A percentile compares a stretch with the other conserved stretches of the same genome.
phyloP scores from a whole-genome alignment of 2,797 vertebrate species.

The Pipistrellus kuhlii region DNA sequence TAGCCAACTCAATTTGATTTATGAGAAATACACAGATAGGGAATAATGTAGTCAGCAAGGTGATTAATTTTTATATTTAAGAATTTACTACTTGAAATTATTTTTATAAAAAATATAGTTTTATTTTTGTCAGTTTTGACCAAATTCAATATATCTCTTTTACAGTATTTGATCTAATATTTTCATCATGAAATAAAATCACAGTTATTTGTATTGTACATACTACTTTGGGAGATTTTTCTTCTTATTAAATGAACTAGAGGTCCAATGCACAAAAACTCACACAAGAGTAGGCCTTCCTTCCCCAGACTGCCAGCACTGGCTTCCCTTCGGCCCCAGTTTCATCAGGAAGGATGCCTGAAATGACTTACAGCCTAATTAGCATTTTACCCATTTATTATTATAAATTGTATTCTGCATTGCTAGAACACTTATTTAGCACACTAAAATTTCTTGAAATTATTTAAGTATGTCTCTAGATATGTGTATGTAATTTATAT shows the following conservation, averaged over 20 bases:
- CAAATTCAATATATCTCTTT: not conserved
- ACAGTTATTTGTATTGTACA: not conserved
- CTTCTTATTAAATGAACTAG: not conserved
- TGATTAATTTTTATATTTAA: constrained; percentile 45
- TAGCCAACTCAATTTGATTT: constrained; percentile 49
- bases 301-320: too few relatives aligned
- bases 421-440: constrained; percentile 27
- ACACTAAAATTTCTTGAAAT: constrained; percentile 30
- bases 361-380: too few relatives aligned
- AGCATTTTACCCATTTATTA: too few relatives aligned
- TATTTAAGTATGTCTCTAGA: not conserved
- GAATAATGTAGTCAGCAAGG: not conserved
- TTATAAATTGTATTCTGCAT: not conserved
- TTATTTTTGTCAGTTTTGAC: constrained; percentile 57
- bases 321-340: too few relatives aligned
- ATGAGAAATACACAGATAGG: constrained; percentile 48
- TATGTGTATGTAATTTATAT: constrained; percentile 7
- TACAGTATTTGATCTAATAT: constrained; percentile 6
- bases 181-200: constrained; percentile 54
- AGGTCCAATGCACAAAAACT: too few relatives aligned
- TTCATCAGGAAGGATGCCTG: too few relatives aligned
- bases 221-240: constrained; percentile 3
- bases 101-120: constrained; percentile 54
- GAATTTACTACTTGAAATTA: constrained; percentile 32
- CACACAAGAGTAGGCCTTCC: too few relatives aligned